These are phyloP conservation scores for Vicugna pacos DNA, from an alignment of 2,113 vertebrate species.

Conservation along the genomic window DNA sequence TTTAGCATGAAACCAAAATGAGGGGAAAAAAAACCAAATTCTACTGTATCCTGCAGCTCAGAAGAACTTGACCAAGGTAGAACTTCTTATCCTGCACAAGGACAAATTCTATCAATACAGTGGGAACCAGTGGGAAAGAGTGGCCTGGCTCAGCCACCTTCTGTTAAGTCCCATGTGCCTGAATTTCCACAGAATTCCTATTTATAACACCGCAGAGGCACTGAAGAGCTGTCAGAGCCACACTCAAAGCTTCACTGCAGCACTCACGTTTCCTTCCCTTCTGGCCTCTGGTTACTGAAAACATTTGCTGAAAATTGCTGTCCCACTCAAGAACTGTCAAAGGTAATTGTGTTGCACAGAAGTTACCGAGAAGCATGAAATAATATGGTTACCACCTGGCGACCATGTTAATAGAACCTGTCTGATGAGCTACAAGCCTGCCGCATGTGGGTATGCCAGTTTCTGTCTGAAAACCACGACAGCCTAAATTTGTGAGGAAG, in stretches of 20 bases:
- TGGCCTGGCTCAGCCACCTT: neutral
- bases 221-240: conserved; percentile 75
- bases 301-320: conserved; percentile 83
- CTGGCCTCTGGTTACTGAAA: conserved; percentile 81
- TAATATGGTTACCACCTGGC: conserved; percentile 83
- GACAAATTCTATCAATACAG: conserved; percentile 51
- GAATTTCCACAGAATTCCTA: conserved; percentile 64
- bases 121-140: conserved; percentile 63
- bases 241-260: conserved; percentile 50
- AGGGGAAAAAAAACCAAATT: conserved; percentile 23
- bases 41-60: neutral
- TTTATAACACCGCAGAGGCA: conserved; percentile 66
- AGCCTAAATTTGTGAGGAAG: conserved; percentile 64
- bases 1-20: neutral
- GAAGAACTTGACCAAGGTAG: conserved; percentile 22
- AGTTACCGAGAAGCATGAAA: conserved; percentile 73
- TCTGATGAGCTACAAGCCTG: conserved; percentile 70
- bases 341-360: conserved; percentile 81
- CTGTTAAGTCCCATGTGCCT: conserved; percentile 13
- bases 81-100: neutral
- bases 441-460: conserved; percentile 37
- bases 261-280: conserved; percentile 76
- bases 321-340: conserved; percentile 82
- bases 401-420: conserved; percentile 69
- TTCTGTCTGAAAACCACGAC: conserved; percentile 67